Conservation (phyloP, 2,113 vertebrate genomes). For the Nanorana parkeri region DNA sequence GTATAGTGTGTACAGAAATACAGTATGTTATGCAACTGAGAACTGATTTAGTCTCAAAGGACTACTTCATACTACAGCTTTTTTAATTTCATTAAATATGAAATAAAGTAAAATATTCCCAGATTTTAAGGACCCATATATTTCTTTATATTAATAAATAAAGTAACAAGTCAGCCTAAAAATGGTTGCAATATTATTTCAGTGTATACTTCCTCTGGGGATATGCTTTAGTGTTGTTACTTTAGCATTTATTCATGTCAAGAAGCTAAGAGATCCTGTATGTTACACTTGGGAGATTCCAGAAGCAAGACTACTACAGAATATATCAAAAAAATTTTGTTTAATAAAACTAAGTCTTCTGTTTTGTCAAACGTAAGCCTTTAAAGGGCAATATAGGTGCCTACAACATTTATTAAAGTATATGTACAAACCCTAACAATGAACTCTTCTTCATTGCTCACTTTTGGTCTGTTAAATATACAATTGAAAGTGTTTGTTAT, state of each 20-base stretch:
- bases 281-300: conserved; percentile 27
- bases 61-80: neutral
- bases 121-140: conserved; percentile 2
- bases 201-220: conserved; percentile 29
- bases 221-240: conserved; percentile 26
- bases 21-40: neutral
- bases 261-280: conserved; percentile 1
- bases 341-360: conserved; percentile 14
- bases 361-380: conserved; percentile 5
- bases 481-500: no score
- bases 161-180: neutral
- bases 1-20: neutral
- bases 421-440: no score
- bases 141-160: conserved; percentile 8
- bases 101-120: neutral
- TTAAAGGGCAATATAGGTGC: neutral
- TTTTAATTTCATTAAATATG: neutral
- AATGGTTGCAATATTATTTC: conserved; percentile 23
- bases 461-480: no score
- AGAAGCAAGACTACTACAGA: conserved; percentile 7
- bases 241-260: conserved; percentile 32
- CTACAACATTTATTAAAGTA: no score
- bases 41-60: neutral
- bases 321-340: conserved; percentile 13
- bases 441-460: no score